Evolutionary conservation across 2,113 vertebrate genomes (phyloP), one percentile per base, ranked within the genome.

Genomic region (Pelusios castaneus): DNA sequence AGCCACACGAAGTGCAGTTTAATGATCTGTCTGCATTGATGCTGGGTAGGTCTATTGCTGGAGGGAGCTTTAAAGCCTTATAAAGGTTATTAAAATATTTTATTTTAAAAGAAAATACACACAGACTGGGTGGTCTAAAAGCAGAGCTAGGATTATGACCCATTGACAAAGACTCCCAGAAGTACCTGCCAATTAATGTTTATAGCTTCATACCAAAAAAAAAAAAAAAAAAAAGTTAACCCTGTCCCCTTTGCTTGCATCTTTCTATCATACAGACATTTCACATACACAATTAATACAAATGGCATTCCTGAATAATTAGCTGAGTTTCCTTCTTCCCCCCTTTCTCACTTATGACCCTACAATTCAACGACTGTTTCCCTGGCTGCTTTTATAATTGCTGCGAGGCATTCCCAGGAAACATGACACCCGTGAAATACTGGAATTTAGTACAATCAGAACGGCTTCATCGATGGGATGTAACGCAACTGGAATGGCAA

Each of bases 101-200:
- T 76, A 60, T 73, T 84, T 47, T 7, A 78, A 80, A 60, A 89
- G 63, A 10, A 52, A 87, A 76, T 77, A 52, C 80, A 31, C 81
- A 38, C 75, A 84, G 93, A 85, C 45, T 93, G 97, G 97, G 97
- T 97, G 97, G 97, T 97, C 97, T 56, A 1, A 87, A 89, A 91
- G 91, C 89, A 91, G 89, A 56, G 82, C 76, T 87, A 58, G 52
- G 85, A 76, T 84, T n/a, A 31, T 3, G 16, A 45, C 31, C 94
- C 82, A 82, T 12, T 17, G 78, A 81, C 67, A 80, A 93, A 84
- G 91, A 82, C 21, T 82, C 88, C 87, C 43, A 76, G 27, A 47
- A 90, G 73, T 19, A 45, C 47, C 54, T 67, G 52, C 88, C 85
- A 93, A 58, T 79, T 63, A 82, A 52, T 0, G 5, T 89, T 96